phyloP scores from a whole-genome alignment of 2,113 vertebrate genomes.

The Phoxinus phoxinus region DNA sequence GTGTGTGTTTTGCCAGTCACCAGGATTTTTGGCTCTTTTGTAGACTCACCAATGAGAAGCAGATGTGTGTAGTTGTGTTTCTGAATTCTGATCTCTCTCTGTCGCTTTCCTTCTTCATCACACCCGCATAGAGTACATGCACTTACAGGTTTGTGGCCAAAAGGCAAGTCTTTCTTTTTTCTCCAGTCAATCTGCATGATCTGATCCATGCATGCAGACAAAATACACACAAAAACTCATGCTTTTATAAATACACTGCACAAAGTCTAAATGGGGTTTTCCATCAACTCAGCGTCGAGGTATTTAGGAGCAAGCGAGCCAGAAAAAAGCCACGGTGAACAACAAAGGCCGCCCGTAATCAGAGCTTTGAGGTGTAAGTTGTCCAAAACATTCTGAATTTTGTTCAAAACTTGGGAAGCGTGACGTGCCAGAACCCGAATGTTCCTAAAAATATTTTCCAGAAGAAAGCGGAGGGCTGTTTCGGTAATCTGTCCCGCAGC shows the following conservation, averaged over 20 bases:
- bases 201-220: background rate
- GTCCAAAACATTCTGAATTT: slow-evolving; percentile 8
- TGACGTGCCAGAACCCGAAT: slow-evolving; percentile 20
- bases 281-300: slow-evolving; percentile 14
- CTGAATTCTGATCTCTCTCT: slow-evolving; percentile 36
- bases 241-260: background rate
- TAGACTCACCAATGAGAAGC: slow-evolving; percentile 37
- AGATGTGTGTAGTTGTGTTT: slow-evolving; percentile 51
- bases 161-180: slow-evolving; percentile 6
- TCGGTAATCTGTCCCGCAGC: slow-evolving; percentile 28
- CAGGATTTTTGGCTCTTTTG: slow-evolving; percentile 29
- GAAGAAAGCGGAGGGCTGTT: slow-evolving; percentile 25
- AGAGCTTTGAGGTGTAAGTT: background rate
- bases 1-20: slow-evolving; percentile 27
- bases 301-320: slow-evolving; percentile 10
- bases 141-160: background rate
- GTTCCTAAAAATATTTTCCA: slow-evolving; percentile 28
- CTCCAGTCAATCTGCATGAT: slow-evolving; percentile 1
- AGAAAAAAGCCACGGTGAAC: slow-evolving; percentile 1
- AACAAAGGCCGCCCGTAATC: slow-evolving; percentile 21
- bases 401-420: background rate
- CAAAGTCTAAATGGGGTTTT: background rate
- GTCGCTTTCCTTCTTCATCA: slow-evolving; percentile 13
- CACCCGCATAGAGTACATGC: slow-evolving; percentile 1
- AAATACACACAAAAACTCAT: background rate